A percentile compares a stretch with the other conserved stretches of the same genome.
Conservation (phyloP, 2,797 vertebrate genomes). For the Manis crassicaudata region DNA sequence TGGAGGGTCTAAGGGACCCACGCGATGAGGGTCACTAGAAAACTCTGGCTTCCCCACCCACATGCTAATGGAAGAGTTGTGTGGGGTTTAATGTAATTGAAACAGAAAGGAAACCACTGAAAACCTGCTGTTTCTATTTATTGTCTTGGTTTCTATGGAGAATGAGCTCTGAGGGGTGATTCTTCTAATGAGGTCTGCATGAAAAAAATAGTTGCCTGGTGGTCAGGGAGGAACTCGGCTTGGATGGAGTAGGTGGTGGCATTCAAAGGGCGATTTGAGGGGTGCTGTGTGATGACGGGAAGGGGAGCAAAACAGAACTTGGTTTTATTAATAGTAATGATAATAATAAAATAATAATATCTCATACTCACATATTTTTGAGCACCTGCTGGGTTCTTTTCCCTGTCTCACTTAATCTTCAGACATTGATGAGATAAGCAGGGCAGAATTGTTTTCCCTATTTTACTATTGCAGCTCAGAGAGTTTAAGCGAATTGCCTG, state of each 20-base stretch:
- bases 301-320: not conserved
- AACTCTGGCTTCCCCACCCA: constrained; percentile 49
- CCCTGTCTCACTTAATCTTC: not conserved
- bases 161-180: constrained; percentile 26
- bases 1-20: constrained; percentile 50
- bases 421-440: not conserved
- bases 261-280: not conserved
- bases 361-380: not conserved
- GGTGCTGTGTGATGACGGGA: not conserved
- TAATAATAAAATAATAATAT: not conserved
- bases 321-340: not conserved
- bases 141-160: constrained; percentile 72
- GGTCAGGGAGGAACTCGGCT: not conserved
- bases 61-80: constrained; percentile 51
- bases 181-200: not conserved
- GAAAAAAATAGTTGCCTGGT: not conserved
- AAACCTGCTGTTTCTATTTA: constrained; percentile 72
- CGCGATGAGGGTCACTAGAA: not conserved
- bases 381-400: not conserved
- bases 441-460: not conserved
- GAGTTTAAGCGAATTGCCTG: not conserved
- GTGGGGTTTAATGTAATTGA: constrained; percentile 66
- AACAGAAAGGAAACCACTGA: constrained; percentile 44
- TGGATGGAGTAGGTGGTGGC: not conserved
- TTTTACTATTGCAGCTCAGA: not conserved